Percentiles rank a stretch among this genome's conserved stretches.
Evolutionary conservation across 2,888 invertebrate species (phyloP).

Genomic region (Ormyrus thymus): DNA sequence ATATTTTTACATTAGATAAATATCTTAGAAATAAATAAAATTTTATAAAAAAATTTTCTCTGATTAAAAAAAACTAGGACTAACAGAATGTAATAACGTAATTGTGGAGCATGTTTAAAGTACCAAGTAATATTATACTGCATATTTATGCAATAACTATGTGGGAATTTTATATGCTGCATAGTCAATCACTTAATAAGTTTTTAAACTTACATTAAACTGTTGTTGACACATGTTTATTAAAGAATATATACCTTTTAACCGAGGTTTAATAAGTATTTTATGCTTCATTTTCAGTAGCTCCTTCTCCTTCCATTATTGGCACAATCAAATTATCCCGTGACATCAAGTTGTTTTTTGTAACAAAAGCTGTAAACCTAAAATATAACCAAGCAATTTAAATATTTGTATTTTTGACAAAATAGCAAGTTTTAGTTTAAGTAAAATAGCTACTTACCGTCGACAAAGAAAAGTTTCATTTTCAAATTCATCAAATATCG

Average conservation of each 20-base stretch:
- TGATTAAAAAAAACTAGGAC: background rate
- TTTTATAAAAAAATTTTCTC: background rate
- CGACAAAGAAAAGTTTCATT: conserved; percentile 96
- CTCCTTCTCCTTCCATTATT: conserved; percentile 87
- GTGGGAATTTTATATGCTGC: background rate
- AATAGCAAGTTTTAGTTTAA: background rate
- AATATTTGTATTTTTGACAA: conserved; percentile 11
- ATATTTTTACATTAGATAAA: conserved; percentile 7
- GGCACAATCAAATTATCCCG: conserved; percentile 99
- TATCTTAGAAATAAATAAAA: conserved; percentile 9
- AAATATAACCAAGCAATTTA: conserved; percentile 25
- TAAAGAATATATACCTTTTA: background rate
- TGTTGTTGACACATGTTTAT: background rate
- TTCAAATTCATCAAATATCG: conserved; percentile 98
- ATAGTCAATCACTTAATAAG: conserved; percentile 2
- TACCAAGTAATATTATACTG: no score
- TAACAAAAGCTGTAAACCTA: conserved; percentile 97
- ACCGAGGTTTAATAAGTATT: background rate
- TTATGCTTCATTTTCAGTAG: conserved; percentile 71
- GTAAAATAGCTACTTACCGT: conserved; percentile 68
- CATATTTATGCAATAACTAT: conserved; percentile 6
- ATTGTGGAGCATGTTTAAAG: no score
- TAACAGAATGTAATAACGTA: background rate
- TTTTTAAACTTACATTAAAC: conserved; percentile 27
- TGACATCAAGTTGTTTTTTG: conserved; percentile 98